phyloP scores from a whole-genome alignment of 2,113 vertebrate species.

The Cathartes aura region DNA sequence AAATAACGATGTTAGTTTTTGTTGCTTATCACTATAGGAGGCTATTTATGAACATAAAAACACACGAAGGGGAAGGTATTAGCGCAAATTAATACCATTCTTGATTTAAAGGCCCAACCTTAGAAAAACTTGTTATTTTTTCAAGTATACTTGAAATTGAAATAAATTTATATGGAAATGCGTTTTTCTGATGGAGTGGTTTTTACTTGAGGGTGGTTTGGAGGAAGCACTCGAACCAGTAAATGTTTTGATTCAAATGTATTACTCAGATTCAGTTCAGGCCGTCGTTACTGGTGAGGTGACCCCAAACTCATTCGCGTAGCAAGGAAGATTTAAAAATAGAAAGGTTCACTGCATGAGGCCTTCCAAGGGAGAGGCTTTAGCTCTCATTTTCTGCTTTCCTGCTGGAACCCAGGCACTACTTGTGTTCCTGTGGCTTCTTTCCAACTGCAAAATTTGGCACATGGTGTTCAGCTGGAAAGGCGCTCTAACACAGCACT shows the following conservation, averaged over 20 bases:
- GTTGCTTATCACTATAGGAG: not conserved
- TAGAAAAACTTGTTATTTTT: not conserved
- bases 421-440: not conserved
- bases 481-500: not conserved
- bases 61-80: not conserved
- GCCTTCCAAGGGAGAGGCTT: not conserved
- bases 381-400: not conserved
- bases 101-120: not conserved
- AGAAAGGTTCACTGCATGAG: not conserved
- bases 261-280: not conserved
- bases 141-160: not conserved
- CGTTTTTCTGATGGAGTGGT: not conserved
- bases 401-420: constrained; percentile 4
- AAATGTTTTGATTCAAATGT: not conserved
- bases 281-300: not conserved
- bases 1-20: not conserved
- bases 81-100: fast-evolving
- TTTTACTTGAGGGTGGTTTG: not conserved
- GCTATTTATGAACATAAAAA: not conserved
- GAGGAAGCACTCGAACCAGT: not conserved
- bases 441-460: not conserved
- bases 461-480: not conserved
- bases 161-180: not conserved
- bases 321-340: not conserved
- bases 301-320: not conserved